Percentiles rank a stretch among this genome's conserved stretches.
Conservation (phyloP, 1,140 invertebrate genomes). For the Orussus abietinus region DNA sequence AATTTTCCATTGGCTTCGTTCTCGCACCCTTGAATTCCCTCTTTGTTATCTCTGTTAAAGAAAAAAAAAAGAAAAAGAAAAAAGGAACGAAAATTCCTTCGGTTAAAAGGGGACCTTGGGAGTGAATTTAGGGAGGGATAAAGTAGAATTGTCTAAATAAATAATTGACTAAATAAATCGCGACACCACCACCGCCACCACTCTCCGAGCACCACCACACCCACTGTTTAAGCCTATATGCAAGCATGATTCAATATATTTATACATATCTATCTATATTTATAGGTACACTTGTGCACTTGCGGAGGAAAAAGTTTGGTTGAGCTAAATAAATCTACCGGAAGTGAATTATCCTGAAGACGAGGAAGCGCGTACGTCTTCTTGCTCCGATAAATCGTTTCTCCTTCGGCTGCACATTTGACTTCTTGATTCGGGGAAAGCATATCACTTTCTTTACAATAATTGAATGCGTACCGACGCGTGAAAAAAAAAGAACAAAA, state of each 20-base stretch:
- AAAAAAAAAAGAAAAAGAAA: constrained; percentile 16
- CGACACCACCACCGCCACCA: constrained; percentile 34
- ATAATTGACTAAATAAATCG: constrained; percentile 29
- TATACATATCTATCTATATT: constrained; percentile 15
- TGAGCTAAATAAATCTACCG: constrained; percentile 10
- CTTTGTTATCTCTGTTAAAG: constrained; percentile 21
- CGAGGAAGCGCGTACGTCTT: constrained; percentile 1
- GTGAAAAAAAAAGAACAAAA: too few relatives aligned
- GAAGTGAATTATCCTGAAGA: constrained; percentile 9
- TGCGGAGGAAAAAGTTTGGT: not conserved
- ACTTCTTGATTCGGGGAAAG: not conserved
- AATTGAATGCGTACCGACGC: too few relatives aligned
- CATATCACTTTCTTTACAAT: too few relatives aligned
- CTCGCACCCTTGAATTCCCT: too few relatives aligned
- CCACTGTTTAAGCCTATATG: constrained; percentile 44
- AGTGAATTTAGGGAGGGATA: too few relatives aligned
- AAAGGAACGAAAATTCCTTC: too few relatives aligned
- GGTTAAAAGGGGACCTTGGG: too few relatives aligned
- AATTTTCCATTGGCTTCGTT: too few relatives aligned
- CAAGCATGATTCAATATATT: constrained; percentile 40
- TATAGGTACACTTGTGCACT: constrained; percentile 6
- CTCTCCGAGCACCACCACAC: constrained; percentile 49
- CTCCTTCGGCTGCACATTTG: not conserved
- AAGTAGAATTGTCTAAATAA: too few relatives aligned
- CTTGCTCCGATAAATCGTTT: constrained; percentile 24